Evolutionary conservation across 2,888 invertebrate genomes (phyloP).

Genomic region (Aphidoletes aphidimyza): DNA sequence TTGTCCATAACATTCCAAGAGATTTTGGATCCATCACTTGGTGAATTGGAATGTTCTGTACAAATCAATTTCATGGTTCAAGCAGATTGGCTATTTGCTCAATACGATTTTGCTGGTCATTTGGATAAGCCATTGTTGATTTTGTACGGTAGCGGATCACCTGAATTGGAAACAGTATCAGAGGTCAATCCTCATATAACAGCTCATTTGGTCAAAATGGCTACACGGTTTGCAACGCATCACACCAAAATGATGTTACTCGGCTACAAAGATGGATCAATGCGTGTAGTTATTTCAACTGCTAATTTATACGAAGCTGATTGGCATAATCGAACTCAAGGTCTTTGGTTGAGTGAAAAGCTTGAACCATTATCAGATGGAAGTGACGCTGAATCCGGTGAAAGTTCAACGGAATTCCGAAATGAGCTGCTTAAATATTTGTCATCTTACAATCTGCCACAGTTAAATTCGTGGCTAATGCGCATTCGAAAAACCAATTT

Average conservation of each 20-base stretch:
- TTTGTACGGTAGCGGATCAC: slow-evolving; percentile 80
- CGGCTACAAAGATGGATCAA: slow-evolving; percentile 81
- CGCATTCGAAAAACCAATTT: slow-evolving; percentile 83
- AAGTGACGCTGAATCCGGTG: slow-evolving; percentile 72
- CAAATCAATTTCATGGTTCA: slow-evolving; percentile 96
- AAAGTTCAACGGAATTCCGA: slow-evolving; percentile 87
- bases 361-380: slow-evolving; percentile 74
- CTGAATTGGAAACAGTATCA: slow-evolving; percentile 70
- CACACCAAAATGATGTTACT: slow-evolving; percentile 91
- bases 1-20: slow-evolving; percentile 80
- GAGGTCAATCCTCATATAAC: slow-evolving; percentile 74
- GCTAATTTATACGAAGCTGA: slow-evolving; percentile 92
- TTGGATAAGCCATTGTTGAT: slow-evolving; percentile 75
- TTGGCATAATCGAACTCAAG: slow-evolving; percentile 95
- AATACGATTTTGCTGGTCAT: slow-evolving; percentile 82
- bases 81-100: slow-evolving; percentile 86
- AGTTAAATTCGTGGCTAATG: slow-evolving; percentile 78
- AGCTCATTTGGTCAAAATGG: slow-evolving; percentile 76
- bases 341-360: slow-evolving; percentile 84
- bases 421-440: slow-evolving; percentile 80
- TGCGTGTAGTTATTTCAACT: slow-evolving; percentile 88
- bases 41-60: slow-evolving; percentile 75
- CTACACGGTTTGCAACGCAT: slow-evolving; percentile 85
- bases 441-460: slow-evolving; percentile 75
- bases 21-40: slow-evolving; percentile 81